A percentile compares a stretch with the other conserved stretches of the same genome.
phyloP scores from a whole-genome alignment of 2,113 vertebrate species.

The Epinephelus fuscoguttatus region DNA sequence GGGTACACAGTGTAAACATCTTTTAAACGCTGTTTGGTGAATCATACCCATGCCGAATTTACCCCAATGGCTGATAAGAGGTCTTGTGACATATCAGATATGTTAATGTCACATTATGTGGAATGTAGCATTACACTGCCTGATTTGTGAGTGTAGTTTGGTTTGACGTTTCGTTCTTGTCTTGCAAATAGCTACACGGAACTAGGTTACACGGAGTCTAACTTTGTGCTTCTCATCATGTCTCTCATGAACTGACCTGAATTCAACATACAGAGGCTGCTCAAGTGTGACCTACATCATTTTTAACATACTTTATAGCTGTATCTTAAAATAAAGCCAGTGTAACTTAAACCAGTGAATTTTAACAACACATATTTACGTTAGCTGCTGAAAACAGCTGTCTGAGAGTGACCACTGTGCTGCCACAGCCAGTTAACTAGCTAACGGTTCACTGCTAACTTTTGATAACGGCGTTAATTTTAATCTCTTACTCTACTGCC shows the following conservation, averaged over 20 bases:
- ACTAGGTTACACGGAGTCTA: slow-evolving; percentile 25
- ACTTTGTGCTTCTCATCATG: slow-evolving; percentile 14
- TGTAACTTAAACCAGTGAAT: background rate
- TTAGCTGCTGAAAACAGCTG: slow-evolving; percentile 45
- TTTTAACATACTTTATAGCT: background rate
- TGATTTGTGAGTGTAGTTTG: background rate
- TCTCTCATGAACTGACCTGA: slow-evolving; percentile 44
- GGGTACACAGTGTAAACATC: background rate
- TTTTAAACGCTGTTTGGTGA: slow-evolving; percentile 4
- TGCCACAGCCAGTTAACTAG: background rate
- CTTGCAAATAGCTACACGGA: background rate
- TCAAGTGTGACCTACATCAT: background rate
- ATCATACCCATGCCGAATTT: slow-evolving; percentile 16
- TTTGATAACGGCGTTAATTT: background rate
- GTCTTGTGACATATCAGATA: background rate
- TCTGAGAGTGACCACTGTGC: background rate
- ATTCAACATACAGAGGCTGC: slow-evolving; percentile 17
- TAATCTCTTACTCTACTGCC: background rate
- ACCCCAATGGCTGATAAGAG: background rate
- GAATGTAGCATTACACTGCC: background rate
- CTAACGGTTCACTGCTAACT: slow-evolving; percentile 5
- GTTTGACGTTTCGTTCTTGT: background rate
- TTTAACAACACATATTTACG: background rate
- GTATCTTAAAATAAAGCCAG: background rate
- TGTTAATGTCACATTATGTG: background rate